phyloP scores from a whole-genome alignment of 2,888 invertebrate species.

The Brenthis daphne region DNA sequence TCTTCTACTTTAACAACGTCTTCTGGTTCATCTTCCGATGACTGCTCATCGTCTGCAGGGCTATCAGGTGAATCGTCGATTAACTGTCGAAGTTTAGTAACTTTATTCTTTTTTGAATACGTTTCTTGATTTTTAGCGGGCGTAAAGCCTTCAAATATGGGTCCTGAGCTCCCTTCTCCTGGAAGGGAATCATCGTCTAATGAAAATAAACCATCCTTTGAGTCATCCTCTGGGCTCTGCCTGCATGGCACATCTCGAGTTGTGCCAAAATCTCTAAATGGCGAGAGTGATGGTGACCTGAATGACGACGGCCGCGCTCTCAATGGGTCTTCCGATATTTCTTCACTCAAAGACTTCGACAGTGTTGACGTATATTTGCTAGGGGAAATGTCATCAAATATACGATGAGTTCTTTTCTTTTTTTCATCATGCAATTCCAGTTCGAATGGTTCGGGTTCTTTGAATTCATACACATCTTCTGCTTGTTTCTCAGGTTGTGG shows the following conservation, averaged over 20 bases:
- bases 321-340: conserved; percentile 75
- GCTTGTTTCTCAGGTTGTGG: conserved; percentile 66
- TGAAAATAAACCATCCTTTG: conserved; percentile 83
- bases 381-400: conserved; percentile 78
- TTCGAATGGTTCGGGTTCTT: conserved; percentile 94
- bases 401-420: conserved; percentile 76
- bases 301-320: conserved; percentile 58
- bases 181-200: conserved; percentile 84
- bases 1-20: conserved; percentile 57
- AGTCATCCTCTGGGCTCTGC: conserved; percentile 84
- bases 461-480: conserved; percentile 92
- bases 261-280: conserved; percentile 68
- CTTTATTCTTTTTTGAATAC: conserved; percentile 78
- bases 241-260: conserved; percentile 82
- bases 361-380: conserved; percentile 73
- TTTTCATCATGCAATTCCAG: conserved; percentile 86
- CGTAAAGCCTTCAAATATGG: conserved; percentile 81
- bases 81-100: conserved; percentile 70
- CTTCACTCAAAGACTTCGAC: conserved; percentile 79
- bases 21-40: conserved; percentile 74
- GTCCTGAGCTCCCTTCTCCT: conserved; percentile 76
- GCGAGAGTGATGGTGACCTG: conserved; percentile 72
- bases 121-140: conserved; percentile 82
- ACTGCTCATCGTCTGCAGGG: conserved; percentile 78
- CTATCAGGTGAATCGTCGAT: conserved; percentile 78